Conservation (phyloP, 2,888 invertebrate species). For the Watsonalla cultraria region DNA sequence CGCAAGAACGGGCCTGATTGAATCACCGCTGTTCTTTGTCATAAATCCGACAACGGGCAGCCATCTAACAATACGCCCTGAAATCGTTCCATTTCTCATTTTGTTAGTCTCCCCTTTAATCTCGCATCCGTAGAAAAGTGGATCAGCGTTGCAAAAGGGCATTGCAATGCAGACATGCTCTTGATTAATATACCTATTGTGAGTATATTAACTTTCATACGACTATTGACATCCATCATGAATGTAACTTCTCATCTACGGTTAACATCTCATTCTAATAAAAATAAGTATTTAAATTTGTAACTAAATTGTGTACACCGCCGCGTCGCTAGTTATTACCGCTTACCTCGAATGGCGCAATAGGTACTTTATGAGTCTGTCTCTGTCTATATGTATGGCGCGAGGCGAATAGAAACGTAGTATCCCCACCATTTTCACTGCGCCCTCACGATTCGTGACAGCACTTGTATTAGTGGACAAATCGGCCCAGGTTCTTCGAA, state of each 20-base stretch:
- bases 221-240: neutral
- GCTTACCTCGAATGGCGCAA: no score
- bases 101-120: slow-evolving; percentile 78
- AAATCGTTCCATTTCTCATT: slow-evolving; percentile 79
- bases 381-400: no score
- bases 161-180: slow-evolving; percentile 65
- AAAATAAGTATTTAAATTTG: slow-evolving; percentile 10
- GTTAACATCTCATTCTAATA: no score
- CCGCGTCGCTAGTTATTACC: no score
- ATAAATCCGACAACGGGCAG: slow-evolving; percentile 76
- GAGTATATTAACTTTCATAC: slow-evolving; percentile 35
- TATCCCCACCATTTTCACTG: no score
- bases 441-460: no score
- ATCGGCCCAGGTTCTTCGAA: no score
- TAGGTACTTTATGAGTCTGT: no score
- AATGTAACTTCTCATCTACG: no score
- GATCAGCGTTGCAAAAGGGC: slow-evolving; percentile 75
- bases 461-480: no score
- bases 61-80: slow-evolving; percentile 74
- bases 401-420: no score
- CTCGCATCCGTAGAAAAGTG: slow-evolving; percentile 77
- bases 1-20: slow-evolving; percentile 76
- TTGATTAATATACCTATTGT: slow-evolving; percentile 69
- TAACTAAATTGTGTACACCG: slow-evolving; percentile 7
- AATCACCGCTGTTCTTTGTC: slow-evolving; percentile 78